Conservation (phyloP, 2,797 vertebrate species). For the Lindbergichthys nudifrons region DNA sequence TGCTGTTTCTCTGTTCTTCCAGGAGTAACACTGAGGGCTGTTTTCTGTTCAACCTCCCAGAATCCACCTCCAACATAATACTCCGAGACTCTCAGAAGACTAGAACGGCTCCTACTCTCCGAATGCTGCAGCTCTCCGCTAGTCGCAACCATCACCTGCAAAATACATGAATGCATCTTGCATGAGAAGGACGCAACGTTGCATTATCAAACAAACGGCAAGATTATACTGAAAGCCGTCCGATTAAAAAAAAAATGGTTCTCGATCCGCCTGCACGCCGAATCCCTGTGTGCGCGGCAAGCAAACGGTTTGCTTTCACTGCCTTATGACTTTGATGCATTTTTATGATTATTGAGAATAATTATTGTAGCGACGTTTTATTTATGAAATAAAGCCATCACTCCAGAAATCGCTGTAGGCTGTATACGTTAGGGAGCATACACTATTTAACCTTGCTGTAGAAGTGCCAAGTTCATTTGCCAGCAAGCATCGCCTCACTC, state of each 20-base stretch:
- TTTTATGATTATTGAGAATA: slow-evolving; percentile 83
- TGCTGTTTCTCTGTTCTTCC: slow-evolving; percentile 54
- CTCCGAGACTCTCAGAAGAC: slow-evolving; percentile 69
- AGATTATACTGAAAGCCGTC: slow-evolving; percentile 65
- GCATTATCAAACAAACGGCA: slow-evolving; percentile 81
- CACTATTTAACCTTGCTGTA: slow-evolving; percentile 89
- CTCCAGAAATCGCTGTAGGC: slow-evolving; percentile 86
- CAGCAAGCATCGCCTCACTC: slow-evolving; percentile 75
- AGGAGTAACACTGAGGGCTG: slow-evolving; percentile 72
- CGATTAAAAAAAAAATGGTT: slow-evolving; percentile 78
- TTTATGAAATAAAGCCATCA: slow-evolving; percentile 90
- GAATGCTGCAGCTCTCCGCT: slow-evolving; percentile 84
- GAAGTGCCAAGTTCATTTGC: slow-evolving; percentile 90
- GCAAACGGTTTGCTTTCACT: slow-evolving; percentile 83
- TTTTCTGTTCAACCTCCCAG: slow-evolving; percentile 72
- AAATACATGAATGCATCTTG: slow-evolving; percentile 87
- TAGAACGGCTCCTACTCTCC: slow-evolving; percentile 65
- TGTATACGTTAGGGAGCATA: slow-evolving; percentile 85
- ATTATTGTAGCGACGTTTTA: slow-evolving; percentile 89
- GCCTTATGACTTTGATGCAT: slow-evolving; percentile 89
- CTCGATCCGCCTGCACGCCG: slow-evolving; percentile 88
- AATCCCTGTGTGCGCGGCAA: slow-evolving; percentile 77
- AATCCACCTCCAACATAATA: slow-evolving; percentile 63
- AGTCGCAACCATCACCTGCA: slow-evolving; percentile 87
- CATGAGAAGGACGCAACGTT: slow-evolving; percentile 89